phyloP scores from a whole-genome alignment of 2,797 vertebrate species.

The Nannoperca australis region DNA sequence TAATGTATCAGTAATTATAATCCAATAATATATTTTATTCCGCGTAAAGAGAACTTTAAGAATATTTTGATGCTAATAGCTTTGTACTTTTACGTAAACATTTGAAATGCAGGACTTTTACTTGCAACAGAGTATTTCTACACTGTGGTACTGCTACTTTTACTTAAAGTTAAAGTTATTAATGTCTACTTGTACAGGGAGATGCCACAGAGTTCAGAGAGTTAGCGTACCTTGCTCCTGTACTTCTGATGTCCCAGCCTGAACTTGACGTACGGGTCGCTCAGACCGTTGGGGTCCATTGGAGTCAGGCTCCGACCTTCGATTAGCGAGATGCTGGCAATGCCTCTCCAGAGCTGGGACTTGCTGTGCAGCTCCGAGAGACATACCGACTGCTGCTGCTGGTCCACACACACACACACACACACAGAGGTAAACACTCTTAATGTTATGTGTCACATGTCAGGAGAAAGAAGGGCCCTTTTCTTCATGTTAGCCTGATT shows the following conservation, averaged over 20 bases:
- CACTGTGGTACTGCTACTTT: too few relatives aligned
- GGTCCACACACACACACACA: slow-evolving; percentile 51
- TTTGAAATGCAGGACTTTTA: too few relatives aligned
- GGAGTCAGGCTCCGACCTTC: slow-evolving; percentile 90
- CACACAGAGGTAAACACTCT: slow-evolving; percentile 24
- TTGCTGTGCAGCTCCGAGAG: slow-evolving; percentile 90
- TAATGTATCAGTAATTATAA: too few relatives aligned
- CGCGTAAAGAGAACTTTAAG: too few relatives aligned
- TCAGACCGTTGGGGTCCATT: slow-evolving; percentile 92
- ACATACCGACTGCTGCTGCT: slow-evolving; percentile 89
- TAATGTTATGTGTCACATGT: background rate
- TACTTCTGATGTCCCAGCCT: slow-evolving; percentile 92
- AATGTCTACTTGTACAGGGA: too few relatives aligned
- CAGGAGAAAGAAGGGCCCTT: background rate
- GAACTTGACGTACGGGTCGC: slow-evolving; percentile 94
- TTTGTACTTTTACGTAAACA: too few relatives aligned
- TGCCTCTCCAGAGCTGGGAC: slow-evolving; percentile 91
- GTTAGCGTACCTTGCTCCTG: slow-evolving; percentile 90
- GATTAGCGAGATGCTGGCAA: slow-evolving; percentile 91
- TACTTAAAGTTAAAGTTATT: too few relatives aligned
- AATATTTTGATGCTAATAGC: background rate
- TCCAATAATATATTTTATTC: too few relatives aligned
- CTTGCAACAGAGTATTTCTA: too few relatives aligned
- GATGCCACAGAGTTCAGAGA: too few relatives aligned
- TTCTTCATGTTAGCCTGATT: background rate